Evolutionary conservation across 2,113 vertebrate genomes (phyloP), one percentile per base, ranked within the genome.

Genomic region (Ascaphus truei): DNA sequence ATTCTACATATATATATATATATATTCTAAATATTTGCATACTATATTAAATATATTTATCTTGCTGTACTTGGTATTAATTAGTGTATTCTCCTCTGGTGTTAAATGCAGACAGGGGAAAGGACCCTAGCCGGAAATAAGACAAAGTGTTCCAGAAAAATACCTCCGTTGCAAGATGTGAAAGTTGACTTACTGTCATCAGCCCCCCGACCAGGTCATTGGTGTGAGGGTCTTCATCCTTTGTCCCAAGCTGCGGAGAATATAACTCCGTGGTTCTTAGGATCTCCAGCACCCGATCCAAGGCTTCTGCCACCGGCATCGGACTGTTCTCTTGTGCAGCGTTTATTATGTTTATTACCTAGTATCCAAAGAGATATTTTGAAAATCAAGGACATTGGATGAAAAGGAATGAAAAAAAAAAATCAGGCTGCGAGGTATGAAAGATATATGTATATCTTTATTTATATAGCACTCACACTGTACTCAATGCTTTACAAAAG

Each of bases 281-380:
- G 57, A 98, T 99, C 81, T 98, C 96, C 81, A 98, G 88, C 74
- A 98, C 96, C 1, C 92, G 92, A 72, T 98, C 95, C 81, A 99
- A 88, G 64, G 96, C 96, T 83, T 98, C 95, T 1, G 93, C 94
- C 59, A 98, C 96, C 0, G 93, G 90, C 86, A 95, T 74, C 0
- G 96, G 92, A 62, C 96, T 98, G 84, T 91, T 96, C 74, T 98
- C 96, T 92, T 98, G 97, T 16, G 95, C 96, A 62, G 93, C 92
- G 15, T 92, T 98, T 82, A 99, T 98, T 79, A 99, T 98, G 84
- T 94, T 98, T 78, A 98, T 98, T 20, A 98, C 94, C 97, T 99
- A 68, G 9, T n/a, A 31, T 26, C 0, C 51, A 16, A n/a, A 77
- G 31, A 7, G 68, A 33, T 4, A 5, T 58, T 73, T 62, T 47